Evolutionary conservation across 2,797 vertebrate genomes (phyloP), one percentile per base, ranked within the genome.

Genomic region (Alectoris magna): DNA sequence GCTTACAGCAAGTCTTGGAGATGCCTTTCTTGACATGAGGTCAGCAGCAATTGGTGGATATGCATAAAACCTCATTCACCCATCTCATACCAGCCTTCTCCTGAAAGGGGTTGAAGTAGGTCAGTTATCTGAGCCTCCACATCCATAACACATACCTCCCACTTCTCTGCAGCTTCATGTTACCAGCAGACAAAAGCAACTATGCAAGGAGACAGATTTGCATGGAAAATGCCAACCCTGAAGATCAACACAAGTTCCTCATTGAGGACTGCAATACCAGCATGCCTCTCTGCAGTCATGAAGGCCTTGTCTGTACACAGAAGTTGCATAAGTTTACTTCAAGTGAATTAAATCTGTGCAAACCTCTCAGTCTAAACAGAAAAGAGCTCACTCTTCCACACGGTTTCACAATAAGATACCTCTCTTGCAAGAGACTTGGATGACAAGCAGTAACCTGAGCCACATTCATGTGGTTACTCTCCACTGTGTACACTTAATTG

Each of bases 341-440:
- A 78, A 91, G 17, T 13, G 14, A 16, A 18, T 38, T 7, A 41
- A 72, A 90, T 55, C 41, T 43, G 6, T 78, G 76, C 38, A 67
- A 76, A 63, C 6, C 36, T 75, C 59, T 38, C 27, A 34, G 24
- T 15, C 14, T 46, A 84, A 64, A 75, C 1, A 2, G 10, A 41
- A 13, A 56, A 0, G 3, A 14, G 14, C 14, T 92, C 27, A 56
- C 3, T 24, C 15, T 63, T 18, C 31, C 6, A 6, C 0, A 2
- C 21, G 10, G 23, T n/a, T 63, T 53, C 14, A 46, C 66, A 67
- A 0, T 16, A 34, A 84, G 27, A 46, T 11, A 44, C 16, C 23
- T 71, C 26, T 15, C 41, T 60, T 46, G 29, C 13, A 74, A 43
- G 15, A 63, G 39, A 43, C 23, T 92, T 27, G 12, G 13, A 34